Percentiles rank a stretch among this genome's conserved stretches.
These are phyloP conservation scores for Pygoscelis antarcticus DNA, from an alignment of 2,113 vertebrate genomes.

Conservation along the genomic window DNA sequence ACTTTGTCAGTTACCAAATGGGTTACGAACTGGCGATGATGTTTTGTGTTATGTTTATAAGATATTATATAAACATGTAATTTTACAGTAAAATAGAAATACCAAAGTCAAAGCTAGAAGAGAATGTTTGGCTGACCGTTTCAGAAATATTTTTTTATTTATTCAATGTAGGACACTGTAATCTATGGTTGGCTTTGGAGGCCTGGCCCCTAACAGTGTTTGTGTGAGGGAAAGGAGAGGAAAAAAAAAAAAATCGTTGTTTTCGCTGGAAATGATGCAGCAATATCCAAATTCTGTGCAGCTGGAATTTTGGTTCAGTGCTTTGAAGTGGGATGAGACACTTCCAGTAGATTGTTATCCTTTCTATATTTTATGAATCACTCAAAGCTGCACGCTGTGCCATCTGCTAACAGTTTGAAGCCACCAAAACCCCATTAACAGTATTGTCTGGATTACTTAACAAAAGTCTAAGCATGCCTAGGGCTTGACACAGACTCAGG, in stretches of 20 bases:
- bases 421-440: neutral
- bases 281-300: neutral
- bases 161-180: neutral
- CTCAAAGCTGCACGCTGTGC: neutral
- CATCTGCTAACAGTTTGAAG: conserved; percentile 7
- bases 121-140: neutral
- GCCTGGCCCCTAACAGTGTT: neutral
- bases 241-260: neutral
- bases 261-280: conserved; percentile 6
- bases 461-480: neutral
- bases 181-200: neutral
- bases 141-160: neutral
- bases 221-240: neutral
- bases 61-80: neutral
- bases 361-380: neutral
- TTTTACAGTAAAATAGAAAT: neutral
- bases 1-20: neutral
- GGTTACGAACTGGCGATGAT: neutral
- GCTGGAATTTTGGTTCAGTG: neutral
- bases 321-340: conserved; percentile 17
- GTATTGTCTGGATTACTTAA: neutral
- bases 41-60: neutral
- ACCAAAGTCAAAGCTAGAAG: neutral
- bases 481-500: neutral
- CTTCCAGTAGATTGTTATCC: neutral